phyloP scores from a whole-genome alignment of 2,888 invertebrate species.

The Eupithecia vulgata region DNA sequence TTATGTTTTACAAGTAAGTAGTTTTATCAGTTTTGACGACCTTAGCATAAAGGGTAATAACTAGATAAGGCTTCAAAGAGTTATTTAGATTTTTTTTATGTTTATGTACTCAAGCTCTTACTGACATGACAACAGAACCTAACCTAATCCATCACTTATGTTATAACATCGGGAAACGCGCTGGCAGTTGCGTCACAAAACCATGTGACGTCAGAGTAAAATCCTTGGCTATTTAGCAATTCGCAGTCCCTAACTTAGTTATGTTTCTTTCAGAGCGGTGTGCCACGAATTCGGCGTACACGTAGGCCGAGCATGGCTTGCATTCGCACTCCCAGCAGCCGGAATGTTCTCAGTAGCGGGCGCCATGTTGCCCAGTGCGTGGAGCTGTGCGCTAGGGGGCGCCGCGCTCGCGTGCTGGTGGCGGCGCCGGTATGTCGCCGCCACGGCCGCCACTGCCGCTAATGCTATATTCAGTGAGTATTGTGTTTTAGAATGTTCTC shows the following conservation, averaged over 20 bases:
- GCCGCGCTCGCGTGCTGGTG: conserved; percentile 96
- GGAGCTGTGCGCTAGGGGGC: conserved; percentile 94
- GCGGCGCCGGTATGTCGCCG: conserved; percentile 89
- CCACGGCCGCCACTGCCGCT: conserved; percentile 92
- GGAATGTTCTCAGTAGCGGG: conserved; percentile 95
- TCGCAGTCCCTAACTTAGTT: background rate
- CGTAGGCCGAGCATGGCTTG: conserved; percentile 92
- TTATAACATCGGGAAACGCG: background rate
- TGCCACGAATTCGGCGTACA: conserved; percentile 95
- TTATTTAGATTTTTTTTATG: background rate
- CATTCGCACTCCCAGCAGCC: conserved; percentile 91
- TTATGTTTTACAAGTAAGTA: conserved; percentile 96
- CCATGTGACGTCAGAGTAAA: background rate
- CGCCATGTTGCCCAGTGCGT: conserved; percentile 97
- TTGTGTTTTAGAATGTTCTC: background rate
- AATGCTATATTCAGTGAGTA: conserved; percentile 87
- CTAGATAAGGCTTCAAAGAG: background rate
- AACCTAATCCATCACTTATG: background rate
- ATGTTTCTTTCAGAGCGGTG: conserved; percentile 86
- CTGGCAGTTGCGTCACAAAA: background rate
- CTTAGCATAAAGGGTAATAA: background rate
- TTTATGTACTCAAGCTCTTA: background rate
- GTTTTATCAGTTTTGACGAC: conserved; percentile 2
- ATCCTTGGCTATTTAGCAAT: background rate
- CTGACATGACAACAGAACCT: conserved; percentile 1